Base-by-base conservation (phyloP, 2,113 vertebrate genomes). In the Onychorhynchus coronatus region DNA sequence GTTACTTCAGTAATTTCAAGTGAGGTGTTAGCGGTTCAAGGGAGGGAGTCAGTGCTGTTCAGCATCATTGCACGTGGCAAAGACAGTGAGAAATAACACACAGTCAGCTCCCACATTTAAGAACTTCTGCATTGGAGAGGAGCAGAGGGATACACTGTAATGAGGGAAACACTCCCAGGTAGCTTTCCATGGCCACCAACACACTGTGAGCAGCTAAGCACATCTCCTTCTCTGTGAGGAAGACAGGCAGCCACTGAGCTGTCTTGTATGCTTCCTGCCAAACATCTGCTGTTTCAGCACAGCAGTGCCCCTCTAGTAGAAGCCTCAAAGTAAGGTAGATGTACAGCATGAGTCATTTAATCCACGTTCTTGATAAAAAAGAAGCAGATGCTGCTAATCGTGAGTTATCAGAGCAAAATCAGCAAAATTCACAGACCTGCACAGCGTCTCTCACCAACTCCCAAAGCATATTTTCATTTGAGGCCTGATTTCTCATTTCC, bases 361-460 rank as follows among this genome's bases (percentile, higher is more conserved):
- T 39, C 49, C 37, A 68, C 31, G 76, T 33, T 68, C 33, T 37
- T 47, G 39, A 65, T 52, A 39, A 12, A 14, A 73, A 76, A 83
- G 47, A 46, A 80, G 41, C 5, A 55, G 44, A 39, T n/a, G 22
- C 31, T 46, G 37, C 33, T 81, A 14, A 52, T 24, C 0, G 0
- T 41, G 37, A 70, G 46, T 73, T 89, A 53, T 2, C 23, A 70
- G 49, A 47, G 31, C 22, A 86, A 76, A 65, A 56, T 9, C 79
- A 83, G 53, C 49, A 49, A 49, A 49, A 49, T 79, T 55, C 47
- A 37, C 55, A 66, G 53, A 68, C 33, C 58, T 49, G 62, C 17
- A 7, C 28, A 16, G 49, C 20, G 27, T 31, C 30, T 56, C 58
- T 53, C n/a, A 61, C n/a, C 53, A 74, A 1, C 9, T 62, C 68